Base-by-base conservation (phyloP, 2,888 invertebrate genomes). In the Volucella inflata region DNA sequence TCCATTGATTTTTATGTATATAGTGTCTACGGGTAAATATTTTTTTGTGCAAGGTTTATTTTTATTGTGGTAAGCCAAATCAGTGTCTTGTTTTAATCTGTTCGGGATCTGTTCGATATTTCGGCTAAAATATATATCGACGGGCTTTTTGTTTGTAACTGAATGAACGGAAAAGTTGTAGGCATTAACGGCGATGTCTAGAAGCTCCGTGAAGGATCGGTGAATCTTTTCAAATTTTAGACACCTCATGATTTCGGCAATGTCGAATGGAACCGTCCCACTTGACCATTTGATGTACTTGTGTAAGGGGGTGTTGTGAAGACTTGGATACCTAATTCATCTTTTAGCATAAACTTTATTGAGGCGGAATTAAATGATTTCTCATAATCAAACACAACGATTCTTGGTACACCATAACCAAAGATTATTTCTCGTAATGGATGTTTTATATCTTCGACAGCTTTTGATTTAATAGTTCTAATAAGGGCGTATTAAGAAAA, bases 91-190 rank as follows among this genome's bases (percentile, higher is more conserved):
- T n/a, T n/a, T n/a, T n/a, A n/a, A n/a, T n/a, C n/a, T n/a, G n/a
- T n/a, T n/a, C n/a, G n/a, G n/a, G n/a, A n/a, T n/a, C n/a, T n/a
- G n/a, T n/a, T n/a, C n/a, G n/a, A n/a, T n/a, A n/a, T n/a, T n/a
- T 72, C 60, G 48, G 36, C 71, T 38, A 14, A 72, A 72, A 16
- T 51, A 72, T 72, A 72, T 16, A 40, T 71, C 60, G 10, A 60
- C 42, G 9, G 70, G 70, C 14, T 71, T 71, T 21, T 21, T 21
- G 21, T 21, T 21, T 21, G 2, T 21, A 21, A 21, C 21, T 21
- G 21, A 21, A 21, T 21, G 2, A 3, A 21, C 2, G 21, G 70
- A 59, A 38, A 71, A 51, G 16, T 68, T 68, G 38, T 68, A 68
- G 11, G 46, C 55, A 59, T 50, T 59, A 38, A 59, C 59, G 17